These are phyloP conservation scores for Okapia johnstoni DNA, from an alignment of 2,113 vertebrate genomes.

Conservation along the genomic window DNA sequence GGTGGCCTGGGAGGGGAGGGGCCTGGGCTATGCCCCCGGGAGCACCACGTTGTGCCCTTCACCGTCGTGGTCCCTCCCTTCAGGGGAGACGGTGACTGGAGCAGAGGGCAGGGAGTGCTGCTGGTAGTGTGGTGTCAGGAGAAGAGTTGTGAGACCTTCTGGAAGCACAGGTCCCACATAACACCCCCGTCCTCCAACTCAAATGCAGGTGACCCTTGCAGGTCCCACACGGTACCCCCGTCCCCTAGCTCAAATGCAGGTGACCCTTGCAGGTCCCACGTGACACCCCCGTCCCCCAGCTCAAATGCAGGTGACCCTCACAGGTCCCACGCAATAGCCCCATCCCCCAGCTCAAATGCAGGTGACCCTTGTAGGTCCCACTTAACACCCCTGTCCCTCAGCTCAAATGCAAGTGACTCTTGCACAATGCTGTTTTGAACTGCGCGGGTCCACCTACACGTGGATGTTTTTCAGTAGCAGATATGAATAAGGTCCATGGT, in stretches of 20 bases:
- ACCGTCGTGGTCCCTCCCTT: rapidly evolving
- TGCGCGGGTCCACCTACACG: not conserved
- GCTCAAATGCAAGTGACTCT: not conserved
- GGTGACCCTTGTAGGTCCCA: rapidly evolving
- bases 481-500: not conserved
- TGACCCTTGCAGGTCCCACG: rapidly evolving
- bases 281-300: rapidly evolving
- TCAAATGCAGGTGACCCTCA: not conserved
- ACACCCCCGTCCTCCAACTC: rapidly evolving
- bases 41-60: not conserved
- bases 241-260: not conserved
- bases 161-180: not conserved
- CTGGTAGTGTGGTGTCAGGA: not conserved
- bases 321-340: too few relatives aligned
- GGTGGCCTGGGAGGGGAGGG: not conserved
- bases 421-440: not conserved
- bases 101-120: not conserved
- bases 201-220: not conserved
- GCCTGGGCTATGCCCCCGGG: not conserved
- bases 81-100: not conserved
- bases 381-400: rapidly evolving
- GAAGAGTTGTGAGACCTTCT: not conserved
- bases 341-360: not conserved
- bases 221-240: rapidly evolving
- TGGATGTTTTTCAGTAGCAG: not conserved